Evolutionary conservation across 2,888 invertebrate species (phyloP).

Genomic region (Hedya salicella): DNA sequence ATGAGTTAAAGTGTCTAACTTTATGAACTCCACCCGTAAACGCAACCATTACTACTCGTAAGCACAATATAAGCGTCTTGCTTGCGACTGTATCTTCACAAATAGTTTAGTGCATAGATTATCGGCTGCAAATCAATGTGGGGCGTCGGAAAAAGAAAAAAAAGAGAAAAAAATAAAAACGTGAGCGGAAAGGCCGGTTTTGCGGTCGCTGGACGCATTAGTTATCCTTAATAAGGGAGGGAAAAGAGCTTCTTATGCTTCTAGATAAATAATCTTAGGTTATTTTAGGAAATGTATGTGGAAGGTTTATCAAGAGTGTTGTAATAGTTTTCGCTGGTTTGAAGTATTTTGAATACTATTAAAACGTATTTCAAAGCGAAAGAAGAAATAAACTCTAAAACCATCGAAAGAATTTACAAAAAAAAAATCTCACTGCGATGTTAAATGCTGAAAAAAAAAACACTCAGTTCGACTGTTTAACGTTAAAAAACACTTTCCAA

Average conservation of each 20-base stretch:
- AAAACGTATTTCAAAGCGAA: too few species aligned
- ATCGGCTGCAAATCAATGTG: constrained; percentile 41
- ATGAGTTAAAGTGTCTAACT: too few species aligned
- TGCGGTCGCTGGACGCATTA: constrained; percentile 26
- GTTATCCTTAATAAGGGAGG: constrained; percentile 33
- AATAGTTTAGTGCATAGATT: constrained; percentile 36
- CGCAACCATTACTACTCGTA: too few species aligned
- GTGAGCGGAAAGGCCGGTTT: constrained; percentile 32
- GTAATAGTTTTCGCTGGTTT: too few species aligned
- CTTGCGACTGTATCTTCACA: constrained; percentile 11
- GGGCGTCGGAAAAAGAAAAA: constrained; percentile 26
- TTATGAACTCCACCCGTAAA: too few species aligned
- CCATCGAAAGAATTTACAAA: too few species aligned
- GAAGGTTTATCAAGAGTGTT: too few species aligned
- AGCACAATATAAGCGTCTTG: not conserved
- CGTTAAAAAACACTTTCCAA: constrained; percentile 17
- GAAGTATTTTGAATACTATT: too few species aligned
- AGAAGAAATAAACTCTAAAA: too few species aligned
- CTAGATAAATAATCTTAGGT: constrained; percentile 18
- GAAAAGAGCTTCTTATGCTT: not conserved
- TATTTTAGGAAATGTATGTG: constrained; percentile 4
- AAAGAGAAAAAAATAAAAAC: constrained; percentile 23
- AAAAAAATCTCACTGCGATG: too few species aligned
- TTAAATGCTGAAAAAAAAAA: too few species aligned
- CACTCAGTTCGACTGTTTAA: not conserved